Base-by-base conservation (phyloP, 1,140 invertebrate species). In the Dicyema japonicum region DNA sequence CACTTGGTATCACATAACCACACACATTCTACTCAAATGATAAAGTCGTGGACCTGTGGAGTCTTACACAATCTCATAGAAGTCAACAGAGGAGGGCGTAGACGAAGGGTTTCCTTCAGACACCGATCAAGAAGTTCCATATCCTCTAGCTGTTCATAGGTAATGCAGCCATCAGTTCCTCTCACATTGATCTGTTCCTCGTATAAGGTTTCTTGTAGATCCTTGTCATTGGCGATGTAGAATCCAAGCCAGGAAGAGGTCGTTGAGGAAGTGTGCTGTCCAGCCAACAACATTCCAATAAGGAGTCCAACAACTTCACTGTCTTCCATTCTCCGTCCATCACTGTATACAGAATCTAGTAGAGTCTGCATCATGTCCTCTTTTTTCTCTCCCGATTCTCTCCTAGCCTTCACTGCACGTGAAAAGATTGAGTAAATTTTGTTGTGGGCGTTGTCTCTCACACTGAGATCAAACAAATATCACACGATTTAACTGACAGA, bases 201-300 rank as follows among this genome's bases (percentile, higher is more conserved):
- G 15, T 30, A 33, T 12, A 18, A 24, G 9, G 26, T 18, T 18
- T 33, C 36, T 33, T 38, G 37, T 19, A 39, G n/a, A 9, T 37
- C 32, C 22, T 41, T 32, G 26, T 44, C 29, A 26, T 38, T 34
- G 14, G 42, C 40, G 2, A 44, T 23, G 31, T 37, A 43, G 22
- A 44, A 39, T 8, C 30, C 32, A 15, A 44, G 26, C 42, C 42
- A 44, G 4, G 42, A 32, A 22, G 31, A 32, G 5, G 42, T 42
- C 5, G 42, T 43, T 11, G 42, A 44, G 2, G 42, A 44, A 4
- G 42, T 44, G 18, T 44, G 42, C 30, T 44, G 42, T 3, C 42
- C 42, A 7, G 41, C 42, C 32, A 44, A 13, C 31, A 44, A 26
- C 12, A 44, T 26, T 21, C 42, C 41, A 33, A 44, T 42, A 26